phyloP scores from a whole-genome alignment of 1,140 invertebrate species.

The Hyphantria cunea region DNA sequence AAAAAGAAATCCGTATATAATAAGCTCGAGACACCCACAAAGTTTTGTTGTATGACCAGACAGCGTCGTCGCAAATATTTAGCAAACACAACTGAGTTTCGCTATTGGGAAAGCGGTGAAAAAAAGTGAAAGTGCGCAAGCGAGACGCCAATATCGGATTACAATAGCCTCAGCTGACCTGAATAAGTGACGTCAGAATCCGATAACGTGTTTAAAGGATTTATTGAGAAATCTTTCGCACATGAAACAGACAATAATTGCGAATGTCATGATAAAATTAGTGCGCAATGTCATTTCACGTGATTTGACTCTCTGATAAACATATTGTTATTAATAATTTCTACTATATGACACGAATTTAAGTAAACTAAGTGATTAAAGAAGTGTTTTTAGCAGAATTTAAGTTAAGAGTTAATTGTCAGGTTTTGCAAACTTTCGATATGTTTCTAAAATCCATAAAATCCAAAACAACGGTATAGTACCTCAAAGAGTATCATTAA shows the following conservation, averaged over 20 bases:
- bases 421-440: too few relatives aligned
- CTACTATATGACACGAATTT: too few relatives aligned
- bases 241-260: conserved; percentile 4
- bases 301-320: not conserved
- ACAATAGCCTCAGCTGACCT: not conserved
- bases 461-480: too few relatives aligned
- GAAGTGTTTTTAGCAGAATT: too few relatives aligned
- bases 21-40: conserved; percentile 14
- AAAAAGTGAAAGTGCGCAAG: conserved; percentile 70
- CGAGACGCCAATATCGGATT: conserved; percentile 41
- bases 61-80: conserved; percentile 57
- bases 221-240: conserved; percentile 8
- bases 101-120: conserved; percentile 65
- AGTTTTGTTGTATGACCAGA: conserved; percentile 32
- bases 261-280: not conserved
- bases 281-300: not conserved
- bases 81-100: conserved; percentile 62
- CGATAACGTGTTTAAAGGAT: conserved; percentile 35
- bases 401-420: too few relatives aligned
- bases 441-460: too few relatives aligned
- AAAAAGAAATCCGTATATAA: conserved; percentile 19
- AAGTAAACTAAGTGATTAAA: not conserved
- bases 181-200: conserved; percentile 35
- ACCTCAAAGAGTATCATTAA: too few relatives aligned
- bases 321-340: not conserved